These are phyloP conservation scores for Tyria jacobaeae DNA, from an alignment of 2,888 invertebrate genomes.

Conservation along the genomic window DNA sequence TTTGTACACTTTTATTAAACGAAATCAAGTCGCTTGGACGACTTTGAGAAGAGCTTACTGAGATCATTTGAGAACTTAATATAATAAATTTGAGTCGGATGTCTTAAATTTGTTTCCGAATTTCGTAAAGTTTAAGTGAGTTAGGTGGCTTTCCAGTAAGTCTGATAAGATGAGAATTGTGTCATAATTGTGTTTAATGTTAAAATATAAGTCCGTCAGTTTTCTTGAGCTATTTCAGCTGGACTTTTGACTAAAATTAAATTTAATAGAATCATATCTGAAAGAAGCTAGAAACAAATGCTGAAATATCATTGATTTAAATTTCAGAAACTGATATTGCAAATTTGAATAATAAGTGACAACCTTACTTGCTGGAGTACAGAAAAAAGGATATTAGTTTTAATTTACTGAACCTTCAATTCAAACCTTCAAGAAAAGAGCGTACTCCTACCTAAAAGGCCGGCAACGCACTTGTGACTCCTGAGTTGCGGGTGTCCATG, in stretches of 20 bases:
- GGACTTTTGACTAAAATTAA: background rate
- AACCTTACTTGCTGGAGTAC: too few relatives aligned
- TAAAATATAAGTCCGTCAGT: too few relatives aligned
- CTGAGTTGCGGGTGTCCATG: too few relatives aligned
- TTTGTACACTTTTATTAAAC: conserved; percentile 54
- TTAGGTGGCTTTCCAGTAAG: conserved; percentile 36
- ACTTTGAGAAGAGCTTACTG: conserved; percentile 57
- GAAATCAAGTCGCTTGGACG: conserved; percentile 51
- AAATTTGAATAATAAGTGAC: too few relatives aligned
- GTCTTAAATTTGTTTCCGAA: conserved; percentile 45
- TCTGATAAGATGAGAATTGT: conserved; percentile 26
- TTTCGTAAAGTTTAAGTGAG: conserved; percentile 42
- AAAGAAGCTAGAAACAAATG: too few relatives aligned
- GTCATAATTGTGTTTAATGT: conserved; percentile 31
- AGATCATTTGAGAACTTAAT: conserved; percentile 45
- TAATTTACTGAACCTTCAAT: too few relatives aligned
- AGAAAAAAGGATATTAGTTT: too few relatives aligned
- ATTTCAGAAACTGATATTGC: background rate
- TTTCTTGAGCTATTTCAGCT: conserved; percentile 14
- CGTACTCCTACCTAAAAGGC: too few relatives aligned
- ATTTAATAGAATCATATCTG: background rate
- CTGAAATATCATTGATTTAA: background rate
- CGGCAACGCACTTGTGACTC: too few relatives aligned
- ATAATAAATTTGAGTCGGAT: conserved; percentile 48
- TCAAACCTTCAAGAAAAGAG: too few relatives aligned